Evolutionary conservation across 2,797 vertebrate genomes (phyloP).

Genomic region (Phalanger gymnotis): DNA sequence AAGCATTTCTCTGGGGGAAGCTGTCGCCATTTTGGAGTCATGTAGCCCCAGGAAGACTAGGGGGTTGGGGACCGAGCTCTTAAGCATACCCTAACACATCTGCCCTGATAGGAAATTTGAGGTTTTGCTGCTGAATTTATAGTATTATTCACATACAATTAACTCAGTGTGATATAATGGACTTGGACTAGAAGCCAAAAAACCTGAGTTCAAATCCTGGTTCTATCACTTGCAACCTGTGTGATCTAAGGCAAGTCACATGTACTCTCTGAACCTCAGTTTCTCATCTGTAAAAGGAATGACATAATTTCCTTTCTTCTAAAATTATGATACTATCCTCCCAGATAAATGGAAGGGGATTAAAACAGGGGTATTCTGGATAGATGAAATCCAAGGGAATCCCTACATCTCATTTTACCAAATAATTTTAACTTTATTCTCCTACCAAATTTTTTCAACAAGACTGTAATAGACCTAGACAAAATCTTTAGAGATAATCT

Average conservation of each 20-base stretch:
- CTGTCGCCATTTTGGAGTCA: background rate
- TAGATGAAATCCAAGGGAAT: constrained; percentile 4
- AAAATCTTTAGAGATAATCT: background rate
- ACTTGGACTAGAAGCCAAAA: background rate
- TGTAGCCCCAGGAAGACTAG: no score
- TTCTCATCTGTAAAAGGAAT: background rate
- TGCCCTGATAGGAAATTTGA: background rate
- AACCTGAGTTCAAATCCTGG: background rate
- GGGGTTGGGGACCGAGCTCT: background rate
- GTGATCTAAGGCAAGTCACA: background rate
- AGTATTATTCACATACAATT: background rate
- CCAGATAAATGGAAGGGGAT: background rate
- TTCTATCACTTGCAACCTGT: background rate
- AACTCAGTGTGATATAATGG: background rate
- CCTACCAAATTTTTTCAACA: background rate
- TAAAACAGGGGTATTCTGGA: background rate
- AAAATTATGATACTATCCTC: background rate
- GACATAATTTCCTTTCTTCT: background rate
- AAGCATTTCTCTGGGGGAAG: background rate
- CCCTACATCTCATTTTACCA: background rate
- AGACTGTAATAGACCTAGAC: background rate
- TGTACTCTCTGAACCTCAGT: background rate
- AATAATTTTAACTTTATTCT: background rate
- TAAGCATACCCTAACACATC: background rate
- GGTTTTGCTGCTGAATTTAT: background rate